Conservation (phyloP, 1,140 invertebrate species). For the Drosophila pseudoananassae region DNA sequence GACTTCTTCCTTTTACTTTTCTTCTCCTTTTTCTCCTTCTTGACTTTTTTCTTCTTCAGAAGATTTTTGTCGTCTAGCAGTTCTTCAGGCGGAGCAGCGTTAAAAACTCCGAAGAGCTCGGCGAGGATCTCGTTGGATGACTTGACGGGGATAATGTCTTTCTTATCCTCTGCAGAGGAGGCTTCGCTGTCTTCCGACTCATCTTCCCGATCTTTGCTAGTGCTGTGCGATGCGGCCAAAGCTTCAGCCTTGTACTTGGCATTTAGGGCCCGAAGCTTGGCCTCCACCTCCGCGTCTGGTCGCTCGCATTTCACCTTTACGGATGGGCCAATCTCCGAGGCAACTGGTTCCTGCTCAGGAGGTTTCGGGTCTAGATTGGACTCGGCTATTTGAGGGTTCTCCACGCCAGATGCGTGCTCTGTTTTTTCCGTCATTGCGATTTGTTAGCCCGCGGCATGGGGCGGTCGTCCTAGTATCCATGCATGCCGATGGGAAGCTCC, state of each 20-base stretch:
- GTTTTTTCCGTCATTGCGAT: conserved; percentile 61
- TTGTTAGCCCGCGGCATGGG: conserved; percentile 2
- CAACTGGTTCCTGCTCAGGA: not conserved
- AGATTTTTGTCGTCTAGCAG: conserved; percentile 68
- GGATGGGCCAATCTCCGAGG: not conserved
- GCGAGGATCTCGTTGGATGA: conserved; percentile 92
- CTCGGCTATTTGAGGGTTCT: conserved; percentile 29
- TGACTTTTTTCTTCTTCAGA: conserved; percentile 82
- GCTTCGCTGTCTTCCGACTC: conserved; percentile 21
- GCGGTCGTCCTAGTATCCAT: conserved; percentile 7
- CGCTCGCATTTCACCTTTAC: conserved; percentile 59
- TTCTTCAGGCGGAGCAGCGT: conserved; percentile 86
- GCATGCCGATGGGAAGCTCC: conserved; percentile 7
- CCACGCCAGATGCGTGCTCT: conserved; percentile 33
- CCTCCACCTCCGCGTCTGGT: conserved; percentile 62
- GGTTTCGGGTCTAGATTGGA: conserved; percentile 4
- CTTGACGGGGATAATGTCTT: conserved; percentile 85
- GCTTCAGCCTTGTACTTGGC: conserved; percentile 46
- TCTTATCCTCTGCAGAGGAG: conserved; percentile 74
- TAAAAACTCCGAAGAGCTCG: conserved; percentile 89
- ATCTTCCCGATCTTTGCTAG: conserved; percentile 14
- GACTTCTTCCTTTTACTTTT: conserved; percentile 85
- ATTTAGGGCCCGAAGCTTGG: conserved; percentile 59
- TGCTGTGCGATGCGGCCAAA: not conserved
- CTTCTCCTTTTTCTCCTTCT: conserved; percentile 86